phyloP scores from a whole-genome alignment of 2,888 invertebrate genomes.

The Lasioglossum zephyrum region DNA sequence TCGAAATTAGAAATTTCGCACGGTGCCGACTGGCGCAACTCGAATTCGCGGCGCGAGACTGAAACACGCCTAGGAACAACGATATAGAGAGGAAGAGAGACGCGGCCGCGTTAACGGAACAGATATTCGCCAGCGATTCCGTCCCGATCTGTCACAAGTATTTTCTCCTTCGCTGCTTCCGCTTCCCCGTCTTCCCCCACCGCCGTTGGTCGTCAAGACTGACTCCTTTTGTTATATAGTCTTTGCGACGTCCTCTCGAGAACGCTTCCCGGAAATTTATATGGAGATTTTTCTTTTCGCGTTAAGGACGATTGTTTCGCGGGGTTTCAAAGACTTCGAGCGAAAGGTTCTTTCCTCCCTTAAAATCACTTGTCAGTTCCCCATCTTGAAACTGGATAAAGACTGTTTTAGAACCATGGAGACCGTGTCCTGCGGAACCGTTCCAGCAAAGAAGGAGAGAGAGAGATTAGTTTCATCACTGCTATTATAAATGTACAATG shows the following conservation, averaged over 20 bases:
- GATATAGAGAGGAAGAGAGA: not conserved
- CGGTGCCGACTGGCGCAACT: conserved; percentile 45
- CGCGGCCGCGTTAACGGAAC: conserved; percentile 18
- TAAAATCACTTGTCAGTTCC: conserved; percentile 8
- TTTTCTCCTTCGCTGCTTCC: conserved; percentile 13
- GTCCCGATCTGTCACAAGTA: conserved; percentile 42
- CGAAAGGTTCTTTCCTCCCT: not conserved
- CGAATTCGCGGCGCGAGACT: conserved; percentile 50
- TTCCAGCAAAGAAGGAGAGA: not conserved
- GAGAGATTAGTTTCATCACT: not conserved
- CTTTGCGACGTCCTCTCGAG: conserved; percentile 6
- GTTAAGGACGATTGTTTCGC: conserved; percentile 8
- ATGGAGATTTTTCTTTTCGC: conserved; percentile 8
- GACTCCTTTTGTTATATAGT: conserved; percentile 16
- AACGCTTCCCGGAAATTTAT: conserved; percentile 29
- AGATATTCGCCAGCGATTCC: conserved; percentile 40
- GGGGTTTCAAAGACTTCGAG: conserved; percentile 1
- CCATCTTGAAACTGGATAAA: not conserved
- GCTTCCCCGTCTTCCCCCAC: not conserved
- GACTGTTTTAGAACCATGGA: not conserved
- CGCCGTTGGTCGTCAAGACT: not conserved
- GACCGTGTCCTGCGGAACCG: not conserved
- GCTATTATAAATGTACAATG: not conserved
- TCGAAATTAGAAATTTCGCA: conserved; percentile 70
- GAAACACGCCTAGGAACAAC: not conserved